Evolutionary conservation across 1,140 invertebrate genomes (phyloP), one percentile per base, ranked within the genome.

Genomic region (Thrips palmi): DNA sequence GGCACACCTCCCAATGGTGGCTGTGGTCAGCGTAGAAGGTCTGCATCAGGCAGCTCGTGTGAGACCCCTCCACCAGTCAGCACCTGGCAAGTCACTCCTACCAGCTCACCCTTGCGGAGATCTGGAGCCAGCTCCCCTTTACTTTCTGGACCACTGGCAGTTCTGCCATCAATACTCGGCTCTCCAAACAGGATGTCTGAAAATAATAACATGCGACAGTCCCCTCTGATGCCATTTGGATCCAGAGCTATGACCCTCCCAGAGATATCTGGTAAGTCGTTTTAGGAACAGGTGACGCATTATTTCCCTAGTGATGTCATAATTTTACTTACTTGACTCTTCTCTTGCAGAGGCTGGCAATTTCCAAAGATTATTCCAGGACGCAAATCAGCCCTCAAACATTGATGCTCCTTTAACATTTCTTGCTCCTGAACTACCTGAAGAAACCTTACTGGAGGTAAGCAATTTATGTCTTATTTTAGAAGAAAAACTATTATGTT

Each of bases 361-460:
- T 38, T 62, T 71, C 36, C 68, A 68, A 46, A 65, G 52, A 45
- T 51, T 67, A 32, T 61, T 71, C 39, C 56, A 63, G 22, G 68
- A 71, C 27, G 59, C 66, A 14, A 60, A 55, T 35, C 37, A 51
- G 14, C 52, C 47, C 14, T 51, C 48, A n/a, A 46, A 43, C 21
- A 42, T 41, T 30, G 49, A 51, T 11, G 36, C 43, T 24, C 76
- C 74, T 39, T 69, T 82, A 42, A 74, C 74, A 42, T 93, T 92
- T 60, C 70, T 85, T 18, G 72, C 80, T 19, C 88, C 88, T 4
- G 89, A 94, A 55, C 59, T 97, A 37, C 83, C 86, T 24, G 87
- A 94, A 58, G 92, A 97, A 62, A 96, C 91, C 15, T 64, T 97
- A 14, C 69, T 96, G 44, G 87, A 92, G 52, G 77, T 77, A 47